phyloP scores from a whole-genome alignment of 1,140 invertebrate genomes.

The Caerostris darwini region DNA sequence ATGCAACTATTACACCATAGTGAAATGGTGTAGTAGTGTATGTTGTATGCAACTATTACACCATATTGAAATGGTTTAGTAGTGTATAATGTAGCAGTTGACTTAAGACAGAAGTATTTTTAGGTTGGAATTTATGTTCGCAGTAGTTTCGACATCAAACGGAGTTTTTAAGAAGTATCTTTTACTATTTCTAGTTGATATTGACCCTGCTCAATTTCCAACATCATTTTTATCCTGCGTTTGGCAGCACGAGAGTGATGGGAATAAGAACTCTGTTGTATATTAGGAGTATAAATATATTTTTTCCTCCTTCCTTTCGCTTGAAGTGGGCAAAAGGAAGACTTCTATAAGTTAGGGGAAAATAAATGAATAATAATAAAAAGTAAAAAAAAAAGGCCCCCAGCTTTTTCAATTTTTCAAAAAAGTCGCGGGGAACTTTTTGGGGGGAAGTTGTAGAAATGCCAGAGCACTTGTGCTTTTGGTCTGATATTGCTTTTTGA shows the following conservation, averaged over 20 bases:
- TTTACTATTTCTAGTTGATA: background rate
- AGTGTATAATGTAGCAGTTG: too few species aligned
- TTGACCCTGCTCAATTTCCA: background rate
- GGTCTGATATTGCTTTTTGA: constrained; percentile 75
- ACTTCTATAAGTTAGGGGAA: constrained; percentile 22
- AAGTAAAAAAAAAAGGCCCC: background rate
- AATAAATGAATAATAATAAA: constrained; percentile 10
- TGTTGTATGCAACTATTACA: too few species aligned
- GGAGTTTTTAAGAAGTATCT: too few species aligned
- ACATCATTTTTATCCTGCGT: background rate
- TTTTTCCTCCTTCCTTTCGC: background rate
- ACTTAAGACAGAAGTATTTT: too few species aligned
- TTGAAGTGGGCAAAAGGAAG: constrained; percentile 11
- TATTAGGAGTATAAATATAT: constrained; percentile 19
- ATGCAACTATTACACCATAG: too few species aligned
- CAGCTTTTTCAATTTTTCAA: constrained; percentile 63
- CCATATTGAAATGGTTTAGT: too few species aligned
- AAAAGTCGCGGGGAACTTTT: constrained; percentile 57
- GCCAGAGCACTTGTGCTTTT: constrained; percentile 72
- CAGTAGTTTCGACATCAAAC: too few species aligned
- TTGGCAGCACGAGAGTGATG: constrained; percentile 10
- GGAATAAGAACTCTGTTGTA: background rate
- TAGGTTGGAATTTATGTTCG: too few species aligned
- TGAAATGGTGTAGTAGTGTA: too few species aligned
- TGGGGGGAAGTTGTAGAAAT: constrained; percentile 65